These are phyloP conservation scores for Casuarius casuarius DNA, from an alignment of 2,113 vertebrate species.

Conservation along the genomic window DNA sequence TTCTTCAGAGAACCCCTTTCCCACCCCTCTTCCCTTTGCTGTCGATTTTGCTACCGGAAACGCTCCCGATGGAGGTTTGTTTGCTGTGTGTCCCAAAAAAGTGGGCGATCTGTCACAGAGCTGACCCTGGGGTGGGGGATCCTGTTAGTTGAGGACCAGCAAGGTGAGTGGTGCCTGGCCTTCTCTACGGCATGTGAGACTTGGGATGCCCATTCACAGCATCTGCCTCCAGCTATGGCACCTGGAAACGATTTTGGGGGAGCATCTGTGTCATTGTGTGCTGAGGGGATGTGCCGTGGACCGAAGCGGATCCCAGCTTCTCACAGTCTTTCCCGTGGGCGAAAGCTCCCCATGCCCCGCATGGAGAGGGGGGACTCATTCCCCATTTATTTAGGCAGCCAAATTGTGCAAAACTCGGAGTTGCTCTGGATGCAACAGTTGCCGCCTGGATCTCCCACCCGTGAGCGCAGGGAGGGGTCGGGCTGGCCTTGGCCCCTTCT, in stretches of 20 bases:
- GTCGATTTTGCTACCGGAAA: slow-evolving; percentile 18
- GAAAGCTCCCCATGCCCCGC: background rate
- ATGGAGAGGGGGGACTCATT: background rate
- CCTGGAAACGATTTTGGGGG: background rate
- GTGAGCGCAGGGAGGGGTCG: background rate
- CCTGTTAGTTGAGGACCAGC: no score
- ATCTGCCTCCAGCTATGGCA: background rate
- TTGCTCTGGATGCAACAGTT: background rate
- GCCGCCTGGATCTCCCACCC: background rate
- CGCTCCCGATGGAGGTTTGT: background rate
- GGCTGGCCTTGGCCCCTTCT: background rate
- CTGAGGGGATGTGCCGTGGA: background rate
- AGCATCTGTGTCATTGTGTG: background rate
- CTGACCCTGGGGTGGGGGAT: background rate
- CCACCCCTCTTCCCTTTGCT: slow-evolving; percentile 38
- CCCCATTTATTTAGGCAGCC: background rate
- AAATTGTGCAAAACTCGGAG: background rate
- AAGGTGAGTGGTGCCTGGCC: background rate
- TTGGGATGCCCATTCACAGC: background rate
- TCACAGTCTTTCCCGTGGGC: background rate
- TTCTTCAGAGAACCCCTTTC: slow-evolving; percentile 19
- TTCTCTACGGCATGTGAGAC: background rate
- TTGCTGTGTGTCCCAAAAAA: background rate
- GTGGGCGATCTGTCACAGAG: background rate
- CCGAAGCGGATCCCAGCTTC: background rate